phyloP scores from a whole-genome alignment of 2,888 invertebrate genomes.

The Chrysodeixis includens region DNA sequence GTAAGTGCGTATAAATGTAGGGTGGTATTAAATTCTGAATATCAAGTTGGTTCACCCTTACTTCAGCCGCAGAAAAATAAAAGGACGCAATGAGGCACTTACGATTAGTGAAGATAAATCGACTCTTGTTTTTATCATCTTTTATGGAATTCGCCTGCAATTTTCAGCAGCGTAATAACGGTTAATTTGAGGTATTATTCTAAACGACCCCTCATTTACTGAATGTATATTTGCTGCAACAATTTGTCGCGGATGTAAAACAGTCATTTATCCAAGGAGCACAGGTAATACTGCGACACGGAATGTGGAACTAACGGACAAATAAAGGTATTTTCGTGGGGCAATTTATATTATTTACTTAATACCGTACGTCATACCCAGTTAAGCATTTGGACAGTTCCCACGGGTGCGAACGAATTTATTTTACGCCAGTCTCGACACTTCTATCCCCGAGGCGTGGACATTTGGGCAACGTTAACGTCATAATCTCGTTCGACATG shows the following conservation, averaged over 20 bases:
- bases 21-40: constrained; percentile 23
- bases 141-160: constrained; percentile 3
- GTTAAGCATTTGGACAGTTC: constrained; percentile 38
- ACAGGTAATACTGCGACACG: neutral
- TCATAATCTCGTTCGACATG: constrained; percentile 33
- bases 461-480: constrained; percentile 25
- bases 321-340: constrained; percentile 21
- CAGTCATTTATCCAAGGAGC: neutral
- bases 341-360: constrained; percentile 31
- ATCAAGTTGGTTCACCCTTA: constrained; percentile 8
- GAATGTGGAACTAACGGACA: constrained; percentile 16
- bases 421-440: constrained; percentile 41
- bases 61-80: constrained; percentile 16
- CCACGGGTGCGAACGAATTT: constrained; percentile 43
- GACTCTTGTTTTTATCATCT: neutral
- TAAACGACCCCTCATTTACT: constrained; percentile 6
- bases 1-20: constrained; percentile 13
- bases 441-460: constrained; percentile 18
- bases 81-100: constrained; percentile 20
- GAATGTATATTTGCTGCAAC: constrained; percentile 2
- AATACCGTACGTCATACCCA: constrained; percentile 36
- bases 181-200: neutral
- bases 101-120: constrained; percentile 1
- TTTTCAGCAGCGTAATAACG: neutral
- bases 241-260: constrained; percentile 29